Conservation (phyloP, 2,113 vertebrate genomes). For the Stictonetta naevosa region DNA sequence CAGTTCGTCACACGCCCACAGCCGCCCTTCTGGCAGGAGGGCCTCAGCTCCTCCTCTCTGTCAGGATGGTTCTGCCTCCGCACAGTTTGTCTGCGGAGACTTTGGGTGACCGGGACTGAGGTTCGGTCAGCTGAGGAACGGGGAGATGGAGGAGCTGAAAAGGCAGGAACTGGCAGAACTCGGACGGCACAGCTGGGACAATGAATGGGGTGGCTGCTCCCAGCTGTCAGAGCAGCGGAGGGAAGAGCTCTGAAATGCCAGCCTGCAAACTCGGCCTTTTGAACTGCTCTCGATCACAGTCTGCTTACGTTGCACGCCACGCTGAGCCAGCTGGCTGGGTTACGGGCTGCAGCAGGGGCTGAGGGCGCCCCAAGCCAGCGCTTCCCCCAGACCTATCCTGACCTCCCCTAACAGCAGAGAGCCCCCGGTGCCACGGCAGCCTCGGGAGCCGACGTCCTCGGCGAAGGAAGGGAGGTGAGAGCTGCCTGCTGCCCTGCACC, state of each 20-base stretch:
- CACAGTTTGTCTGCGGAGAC: not conserved
- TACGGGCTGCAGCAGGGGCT: not conserved
- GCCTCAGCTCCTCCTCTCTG: not conserved
- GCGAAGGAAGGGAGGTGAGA: not conserved
- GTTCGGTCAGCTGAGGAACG: rapidly evolving
- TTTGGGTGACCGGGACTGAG: not conserved
- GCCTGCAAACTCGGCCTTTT: rapidly evolving
- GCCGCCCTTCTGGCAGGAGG: rapidly evolving
- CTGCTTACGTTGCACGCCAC: not conserved
- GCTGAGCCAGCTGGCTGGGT: not conserved
- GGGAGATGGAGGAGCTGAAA: not conserved
- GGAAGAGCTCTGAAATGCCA: not conserved
- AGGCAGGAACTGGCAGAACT: not conserved
- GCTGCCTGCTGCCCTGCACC: not conserved
- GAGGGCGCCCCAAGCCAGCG: not conserved
- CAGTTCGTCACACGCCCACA: not conserved
- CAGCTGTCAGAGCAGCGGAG: not conserved
- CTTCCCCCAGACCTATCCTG: not conserved
- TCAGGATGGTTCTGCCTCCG: not conserved
- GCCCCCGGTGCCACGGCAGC: not conserved
- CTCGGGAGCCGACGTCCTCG: not conserved
- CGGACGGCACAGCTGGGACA: rapidly evolving
- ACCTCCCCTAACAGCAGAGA: not conserved
- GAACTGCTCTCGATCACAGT: too few relatives aligned
- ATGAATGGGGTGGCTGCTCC: not conserved